Evolutionary conservation across 2,113 vertebrate species (phyloP), one percentile per base, ranked within the genome.

Genomic region (Syngnathus typhle): DNA sequence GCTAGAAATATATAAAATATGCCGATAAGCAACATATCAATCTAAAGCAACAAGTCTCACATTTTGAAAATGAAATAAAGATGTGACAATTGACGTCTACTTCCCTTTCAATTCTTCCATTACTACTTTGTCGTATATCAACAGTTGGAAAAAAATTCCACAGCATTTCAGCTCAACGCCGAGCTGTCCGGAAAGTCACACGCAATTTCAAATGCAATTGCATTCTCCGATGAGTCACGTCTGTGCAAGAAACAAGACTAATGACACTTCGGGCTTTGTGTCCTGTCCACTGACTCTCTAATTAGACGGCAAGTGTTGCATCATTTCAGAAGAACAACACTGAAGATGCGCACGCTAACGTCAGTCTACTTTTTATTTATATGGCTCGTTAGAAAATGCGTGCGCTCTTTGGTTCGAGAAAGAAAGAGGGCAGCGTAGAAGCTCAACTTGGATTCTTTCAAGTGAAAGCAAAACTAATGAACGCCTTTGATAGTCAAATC

Each of bases 261-360:
- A 80, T 80, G 83, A 81, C 84, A 76, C 68, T 81, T 79, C 78
- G 71, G 76, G 65, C 38, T 60, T 55, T 65, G 37, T 72, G 72
- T 80, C 80, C 85, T 72, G 72, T 80, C 80, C 85, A 74, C 80
- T 78, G 52, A 23, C 52, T 79, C 27, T 82, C 77, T 88, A 88
- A 88, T 88, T 80, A 85, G 82, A 83, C 84, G 67, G 77, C 84
- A 80, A 70, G 75, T 58, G 80, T 86, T 84, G 82, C 75, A 46
- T 86, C 82, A 88, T 81, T 76, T 64, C 72, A 55, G 46, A 72
- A 67, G 47, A 61, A 68, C 19, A 56, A 38, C 38, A 27, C 52
- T 56, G 52, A 80, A 73, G 41, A 52, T 7, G 37, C 39, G 36
- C 23, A 36, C 51, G 47, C 6, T 32, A 55, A 51, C 78, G 61